These are phyloP conservation scores for Folsomia manolachei DNA, from an alignment of 2,888 invertebrate species.

Conservation along the genomic window DNA sequence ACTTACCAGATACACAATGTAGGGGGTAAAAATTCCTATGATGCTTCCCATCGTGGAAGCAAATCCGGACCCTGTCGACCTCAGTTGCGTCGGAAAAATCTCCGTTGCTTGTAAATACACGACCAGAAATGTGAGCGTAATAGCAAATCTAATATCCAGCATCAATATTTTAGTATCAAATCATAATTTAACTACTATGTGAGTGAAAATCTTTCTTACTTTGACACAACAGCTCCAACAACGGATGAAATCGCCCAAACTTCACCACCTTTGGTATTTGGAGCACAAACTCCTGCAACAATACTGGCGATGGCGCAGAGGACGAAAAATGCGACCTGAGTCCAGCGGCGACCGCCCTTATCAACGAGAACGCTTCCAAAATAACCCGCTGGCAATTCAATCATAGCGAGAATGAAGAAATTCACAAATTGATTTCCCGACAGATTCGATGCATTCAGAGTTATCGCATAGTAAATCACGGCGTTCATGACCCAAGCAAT, in stretches of 20 bases:
- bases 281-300: slow-evolving; percentile 48
- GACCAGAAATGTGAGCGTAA: slow-evolving; percentile 61
- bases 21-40: slow-evolving; percentile 62
- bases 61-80: slow-evolving; percentile 65
- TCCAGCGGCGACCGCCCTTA: slow-evolving; percentile 58
- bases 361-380: slow-evolving; percentile 60
- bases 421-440: slow-evolving; percentile 67
- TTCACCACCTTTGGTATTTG: background rate
- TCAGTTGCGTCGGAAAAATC: slow-evolving; percentile 65
- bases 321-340: slow-evolving; percentile 57
- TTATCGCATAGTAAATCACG: slow-evolving; percentile 27
- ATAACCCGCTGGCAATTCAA: slow-evolving; percentile 65
- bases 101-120: slow-evolving; percentile 61
- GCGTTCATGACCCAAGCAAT: slow-evolving; percentile 36
- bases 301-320: slow-evolving; percentile 55
- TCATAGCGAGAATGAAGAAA: slow-evolving; percentile 63
- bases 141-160: slow-evolving; percentile 30
- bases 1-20: slow-evolving; percentile 62
- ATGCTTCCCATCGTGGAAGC: slow-evolving; percentile 61
- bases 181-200: too few species aligned
- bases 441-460: slow-evolving; percentile 52
- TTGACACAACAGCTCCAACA: slow-evolving; percentile 32
- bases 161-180: too few species aligned
- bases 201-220: slow-evolving; percentile 24
- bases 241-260: slow-evolving; percentile 17